These are phyloP conservation scores for Megaustenia siamemsis DNA, from an alignment of 2,888 invertebrate species.

Conservation along the genomic window DNA sequence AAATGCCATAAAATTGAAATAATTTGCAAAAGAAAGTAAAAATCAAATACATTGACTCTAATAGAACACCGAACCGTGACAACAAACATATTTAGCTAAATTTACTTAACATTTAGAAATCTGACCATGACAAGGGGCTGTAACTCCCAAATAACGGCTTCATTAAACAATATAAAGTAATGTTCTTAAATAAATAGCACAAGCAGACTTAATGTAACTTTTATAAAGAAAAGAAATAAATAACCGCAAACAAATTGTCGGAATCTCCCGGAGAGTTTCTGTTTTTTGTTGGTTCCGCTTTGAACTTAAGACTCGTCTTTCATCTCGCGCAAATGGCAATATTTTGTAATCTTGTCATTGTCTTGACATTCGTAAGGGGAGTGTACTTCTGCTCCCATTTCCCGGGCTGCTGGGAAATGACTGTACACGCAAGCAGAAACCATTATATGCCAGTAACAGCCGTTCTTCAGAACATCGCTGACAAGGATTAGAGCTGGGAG, in stretches of 20 bases:
- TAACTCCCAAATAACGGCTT: too few species aligned
- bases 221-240: background rate
- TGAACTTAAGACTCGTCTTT: background rate
- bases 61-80: too few species aligned
- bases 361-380: background rate
- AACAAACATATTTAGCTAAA: too few species aligned
- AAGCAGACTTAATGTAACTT: background rate
- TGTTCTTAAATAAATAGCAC: too few species aligned
- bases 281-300: background rate
- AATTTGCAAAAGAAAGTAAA: too few species aligned
- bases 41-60: too few species aligned
- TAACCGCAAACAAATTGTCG: background rate
- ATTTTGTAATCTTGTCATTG: conserved; percentile 28
- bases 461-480: background rate
- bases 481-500: background rate
- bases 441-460: too few species aligned
- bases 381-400: background rate
- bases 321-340: conserved; percentile 15
- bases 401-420: background rate
- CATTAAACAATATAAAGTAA: too few species aligned
- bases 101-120: too few species aligned
- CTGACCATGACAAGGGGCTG: too few species aligned
- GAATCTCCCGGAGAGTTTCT: background rate
- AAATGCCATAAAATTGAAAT: too few species aligned
- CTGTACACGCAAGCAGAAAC: background rate